Evolutionary conservation across 1,140 invertebrate species (phyloP).

Genomic region (Cydia splendana): DNA sequence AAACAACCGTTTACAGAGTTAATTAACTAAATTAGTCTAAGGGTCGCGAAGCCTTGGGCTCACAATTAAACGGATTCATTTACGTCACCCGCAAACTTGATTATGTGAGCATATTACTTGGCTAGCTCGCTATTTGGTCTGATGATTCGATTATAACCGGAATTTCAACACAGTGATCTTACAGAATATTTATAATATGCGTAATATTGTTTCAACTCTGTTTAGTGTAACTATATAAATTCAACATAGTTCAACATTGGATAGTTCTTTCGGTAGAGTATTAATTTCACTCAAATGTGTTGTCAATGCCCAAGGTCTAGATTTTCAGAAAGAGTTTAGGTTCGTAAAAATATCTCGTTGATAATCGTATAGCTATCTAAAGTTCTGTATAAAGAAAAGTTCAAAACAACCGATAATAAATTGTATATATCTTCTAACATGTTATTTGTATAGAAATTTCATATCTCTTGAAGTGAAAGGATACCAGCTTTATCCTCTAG

Average conservation of each 20-base stretch:
- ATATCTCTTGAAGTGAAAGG: background rate
- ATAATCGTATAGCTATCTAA: too few species aligned
- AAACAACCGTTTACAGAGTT: conserved; percentile 6
- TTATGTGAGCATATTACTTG: conserved; percentile 16
- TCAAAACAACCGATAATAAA: too few species aligned
- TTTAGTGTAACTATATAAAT: too few species aligned
- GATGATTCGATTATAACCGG: background rate
- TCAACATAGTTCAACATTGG: too few species aligned
- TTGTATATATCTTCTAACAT: background rate
- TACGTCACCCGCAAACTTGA: background rate
- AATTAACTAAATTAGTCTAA: conserved; percentile 6
- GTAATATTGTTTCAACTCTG: too few species aligned
- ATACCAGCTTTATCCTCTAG: background rate
- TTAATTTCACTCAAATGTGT: too few species aligned
- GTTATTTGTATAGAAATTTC: background rate
- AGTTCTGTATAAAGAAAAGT: too few species aligned
- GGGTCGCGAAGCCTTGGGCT: conserved; percentile 14
- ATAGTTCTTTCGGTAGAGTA: too few species aligned
- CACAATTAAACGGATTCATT: conserved; percentile 19
- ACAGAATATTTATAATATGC: too few species aligned
- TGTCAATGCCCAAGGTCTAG: too few species aligned
- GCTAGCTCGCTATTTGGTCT: background rate
- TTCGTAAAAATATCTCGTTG: too few species aligned
- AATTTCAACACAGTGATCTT: background rate
- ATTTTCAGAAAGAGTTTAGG: too few species aligned